Base-by-base conservation (phyloP, 2,113 vertebrate genomes). In the Tenrec ecaudatus region DNA sequence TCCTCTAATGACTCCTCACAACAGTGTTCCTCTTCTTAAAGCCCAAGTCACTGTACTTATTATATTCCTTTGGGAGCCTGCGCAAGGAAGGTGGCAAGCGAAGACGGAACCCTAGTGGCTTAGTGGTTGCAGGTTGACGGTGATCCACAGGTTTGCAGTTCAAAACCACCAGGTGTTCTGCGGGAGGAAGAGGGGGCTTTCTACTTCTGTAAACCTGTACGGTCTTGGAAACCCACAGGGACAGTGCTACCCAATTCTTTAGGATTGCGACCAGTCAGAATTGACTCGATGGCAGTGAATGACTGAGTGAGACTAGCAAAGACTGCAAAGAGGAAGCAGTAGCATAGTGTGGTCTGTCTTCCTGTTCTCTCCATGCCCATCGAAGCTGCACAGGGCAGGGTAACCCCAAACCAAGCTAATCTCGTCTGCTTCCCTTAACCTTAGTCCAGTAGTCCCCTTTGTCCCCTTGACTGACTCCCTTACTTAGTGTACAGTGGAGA, bases 391-490 rank as follows among this genome's bases (percentile, higher is more conserved):
- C 69, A 38, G 15, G 20, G 2, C 40, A 75, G 47, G 80, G 14
- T 40, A 29, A 53, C 81, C 43, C 40, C 40, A 66, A 38, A 71
- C 66, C 66, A 29, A 68, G 31, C 31, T 78, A 53, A 12, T 53
- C 6, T 53, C 12, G 47, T 53, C 40, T 88, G 2, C 93, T 93
- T 87, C 43, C 40, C 40, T 83, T 68, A 66, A 84, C 17, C 25
- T 88, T 43, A 57, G 78, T 92, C 53, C 33, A 81, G 2, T 93
- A 88, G 68, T 36, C 68, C 9, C 83, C 64, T 86, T 76, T 62
- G 27, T 76, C 43, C 38, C 69, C 62, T 75, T 82, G 58, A 9
- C 71, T 60, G 6, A 36, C 7, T 25, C 27, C 3, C 31, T 82
- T 3, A 27, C 38, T 84, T 75, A 68, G 43, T 27, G 77, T 69